Percentiles rank a stretch among this genome's conserved stretches.
phyloP scores from a whole-genome alignment of 2,888 invertebrate genomes.

The Aleiodes testaceus region DNA sequence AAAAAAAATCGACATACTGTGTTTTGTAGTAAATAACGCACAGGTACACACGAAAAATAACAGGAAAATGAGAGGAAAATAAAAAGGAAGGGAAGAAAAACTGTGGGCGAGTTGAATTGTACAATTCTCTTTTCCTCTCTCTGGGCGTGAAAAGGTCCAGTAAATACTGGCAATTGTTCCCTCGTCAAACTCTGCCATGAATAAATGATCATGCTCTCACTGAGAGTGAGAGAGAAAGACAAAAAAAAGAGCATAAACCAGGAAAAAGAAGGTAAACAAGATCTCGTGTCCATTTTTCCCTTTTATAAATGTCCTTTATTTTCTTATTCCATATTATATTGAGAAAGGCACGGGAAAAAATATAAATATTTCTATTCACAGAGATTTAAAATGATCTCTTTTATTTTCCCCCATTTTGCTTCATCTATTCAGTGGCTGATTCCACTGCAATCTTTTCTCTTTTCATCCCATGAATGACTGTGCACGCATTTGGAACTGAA shows the following conservation, averaged over 20 bases:
- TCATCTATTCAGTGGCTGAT: constrained; percentile 20
- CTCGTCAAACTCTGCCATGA: constrained; percentile 67
- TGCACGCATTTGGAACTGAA: not conserved
- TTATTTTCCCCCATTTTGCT: not conserved
- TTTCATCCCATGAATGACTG: constrained; percentile 37
- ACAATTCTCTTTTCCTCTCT: constrained; percentile 2
- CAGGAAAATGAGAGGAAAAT: constrained; percentile 38
- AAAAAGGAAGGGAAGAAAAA: not conserved
- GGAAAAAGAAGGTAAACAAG: not conserved
- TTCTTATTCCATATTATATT: constrained; percentile 5
- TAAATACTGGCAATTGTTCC: constrained; percentile 65
- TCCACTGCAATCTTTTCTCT: constrained; percentile 16
- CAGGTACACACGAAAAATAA: constrained; percentile 37
- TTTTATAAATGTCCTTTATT: not conserved
- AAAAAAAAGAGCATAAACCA: not conserved
- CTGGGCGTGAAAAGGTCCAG: constrained; percentile 53
- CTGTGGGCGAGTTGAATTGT: constrained; percentile 17
- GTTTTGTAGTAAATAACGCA: constrained; percentile 21
- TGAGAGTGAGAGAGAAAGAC: constrained; percentile 22
- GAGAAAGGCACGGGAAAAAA: constrained; percentile 32
- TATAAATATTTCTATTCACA: constrained; percentile 41
- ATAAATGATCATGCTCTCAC: constrained; percentile 65
- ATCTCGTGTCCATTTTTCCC: constrained; percentile 12
- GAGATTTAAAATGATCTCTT: constrained; percentile 37
- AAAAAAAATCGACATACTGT: constrained; percentile 34